Conservation (phyloP, 2,888 invertebrate genomes). For the Sarcophaga caerulescens region DNA sequence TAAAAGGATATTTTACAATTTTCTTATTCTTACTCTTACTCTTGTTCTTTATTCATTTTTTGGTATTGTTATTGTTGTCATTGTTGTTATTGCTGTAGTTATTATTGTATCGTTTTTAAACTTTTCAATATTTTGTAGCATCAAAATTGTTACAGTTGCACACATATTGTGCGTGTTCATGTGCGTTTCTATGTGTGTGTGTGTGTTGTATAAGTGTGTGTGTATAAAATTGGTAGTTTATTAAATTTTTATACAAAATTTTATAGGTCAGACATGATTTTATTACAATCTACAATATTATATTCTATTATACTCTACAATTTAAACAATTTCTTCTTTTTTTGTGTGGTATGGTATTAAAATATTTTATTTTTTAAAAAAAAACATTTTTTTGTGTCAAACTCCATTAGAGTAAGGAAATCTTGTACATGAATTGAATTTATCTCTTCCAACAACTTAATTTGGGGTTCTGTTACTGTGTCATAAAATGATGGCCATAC, state of each 20-base stretch:
- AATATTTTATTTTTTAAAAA: background rate
- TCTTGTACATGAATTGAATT: background rate
- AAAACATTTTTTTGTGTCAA: background rate
- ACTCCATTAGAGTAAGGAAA: background rate
- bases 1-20: constrained; percentile 34
- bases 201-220: background rate
- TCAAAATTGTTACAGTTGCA: background rate
- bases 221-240: constrained; percentile 29
- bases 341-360: background rate
- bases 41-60: background rate
- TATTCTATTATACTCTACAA: background rate
- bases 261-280: constrained; percentile 59
- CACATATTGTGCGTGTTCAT: background rate
- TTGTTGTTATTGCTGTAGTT: background rate
- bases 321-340: background rate
- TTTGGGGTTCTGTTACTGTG: background rate
- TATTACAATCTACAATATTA: background rate
- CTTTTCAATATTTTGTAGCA: background rate
- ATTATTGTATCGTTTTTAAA: background rate
- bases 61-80: background rate
- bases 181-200: background rate
- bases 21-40: constrained; percentile 6
- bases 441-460: background rate
- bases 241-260: constrained; percentile 18
- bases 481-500: background rate